phyloP scores from a whole-genome alignment of 1,140 invertebrate genomes.

The Calliphora vicina region DNA sequence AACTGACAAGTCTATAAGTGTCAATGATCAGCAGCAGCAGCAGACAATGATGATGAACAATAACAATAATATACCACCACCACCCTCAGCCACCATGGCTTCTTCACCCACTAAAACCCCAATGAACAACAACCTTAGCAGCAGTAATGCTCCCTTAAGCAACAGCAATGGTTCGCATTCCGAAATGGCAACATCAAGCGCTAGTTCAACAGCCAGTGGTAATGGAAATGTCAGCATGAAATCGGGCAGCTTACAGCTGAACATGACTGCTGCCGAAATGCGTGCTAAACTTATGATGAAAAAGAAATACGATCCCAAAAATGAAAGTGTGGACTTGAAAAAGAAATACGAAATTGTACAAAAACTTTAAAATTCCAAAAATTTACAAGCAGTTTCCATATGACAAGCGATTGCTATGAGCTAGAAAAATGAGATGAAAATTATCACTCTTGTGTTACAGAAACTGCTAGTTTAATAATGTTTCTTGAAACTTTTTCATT shows the following conservation, averaged over 20 bases:
- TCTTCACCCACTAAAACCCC: slow-evolving; percentile 45
- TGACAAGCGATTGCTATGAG: too few relatives aligned
- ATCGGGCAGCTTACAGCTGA: slow-evolving; percentile 72
- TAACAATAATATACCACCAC: slow-evolving; percentile 17
- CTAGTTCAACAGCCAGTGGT: slow-evolving; percentile 44
- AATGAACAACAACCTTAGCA: slow-evolving; percentile 33
- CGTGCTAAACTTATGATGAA: slow-evolving; percentile 82
- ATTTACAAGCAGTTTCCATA: too few relatives aligned
- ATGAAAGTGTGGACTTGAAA: slow-evolving; percentile 85
- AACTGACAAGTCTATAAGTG: background rate
- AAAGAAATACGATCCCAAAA: slow-evolving; percentile 89
- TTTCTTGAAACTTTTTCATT: too few relatives aligned
- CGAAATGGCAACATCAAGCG: slow-evolving; percentile 49
- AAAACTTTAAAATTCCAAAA: slow-evolving; percentile 71
- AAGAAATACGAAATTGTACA: slow-evolving; percentile 94
- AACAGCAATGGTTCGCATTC: slow-evolving; percentile 37
- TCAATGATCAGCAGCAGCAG: slow-evolving; percentile 36
- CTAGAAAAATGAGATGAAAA: too few relatives aligned
- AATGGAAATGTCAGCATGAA: slow-evolving; percentile 44
- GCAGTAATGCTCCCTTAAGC: background rate
- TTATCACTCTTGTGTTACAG: too few relatives aligned
- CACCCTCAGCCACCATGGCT: slow-evolving; percentile 20
- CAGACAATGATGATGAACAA: slow-evolving; percentile 52
- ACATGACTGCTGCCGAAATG: slow-evolving; percentile 88
- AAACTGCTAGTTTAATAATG: too few relatives aligned